Conservation (phyloP, 1,140 invertebrate genomes). For the Nebria ingens region DNA sequence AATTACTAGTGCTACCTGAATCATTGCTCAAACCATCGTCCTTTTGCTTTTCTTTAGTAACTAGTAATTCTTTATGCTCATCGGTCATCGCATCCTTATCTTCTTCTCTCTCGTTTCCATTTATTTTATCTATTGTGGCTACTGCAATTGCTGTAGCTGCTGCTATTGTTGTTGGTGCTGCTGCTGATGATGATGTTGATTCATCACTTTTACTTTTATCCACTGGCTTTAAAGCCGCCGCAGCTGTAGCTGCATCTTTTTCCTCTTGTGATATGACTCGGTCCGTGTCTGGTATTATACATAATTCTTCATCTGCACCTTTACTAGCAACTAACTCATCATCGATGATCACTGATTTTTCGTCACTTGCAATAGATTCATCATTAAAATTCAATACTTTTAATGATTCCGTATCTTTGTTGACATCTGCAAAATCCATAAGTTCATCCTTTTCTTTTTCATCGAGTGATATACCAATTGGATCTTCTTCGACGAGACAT, state of each 20-base stretch:
- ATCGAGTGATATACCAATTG: not conserved
- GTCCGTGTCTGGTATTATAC: slow-evolving; percentile 46
- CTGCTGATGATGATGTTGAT: not conserved
- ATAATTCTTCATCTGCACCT: slow-evolving; percentile 45
- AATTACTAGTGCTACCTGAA: too few relatives aligned
- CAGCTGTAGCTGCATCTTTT: slow-evolving; percentile 39
- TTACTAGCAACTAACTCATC: slow-evolving; percentile 24
- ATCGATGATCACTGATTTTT: slow-evolving; percentile 15
- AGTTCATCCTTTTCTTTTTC: slow-evolving; percentile 7
- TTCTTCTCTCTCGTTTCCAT: not conserved
- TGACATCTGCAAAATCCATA: not conserved
- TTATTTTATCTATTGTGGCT: too few relatives aligned
- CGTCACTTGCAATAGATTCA: slow-evolving; percentile 16
- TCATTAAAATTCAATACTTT: slow-evolving; percentile 11
- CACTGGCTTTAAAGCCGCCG: slow-evolving; percentile 23
- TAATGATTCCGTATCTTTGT: not conserved
- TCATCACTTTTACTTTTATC: too few relatives aligned
- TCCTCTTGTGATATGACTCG: slow-evolving; percentile 50
- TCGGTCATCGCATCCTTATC: too few relatives aligned
- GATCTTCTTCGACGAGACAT: slow-evolving; percentile 16
- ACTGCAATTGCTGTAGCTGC: not conserved
- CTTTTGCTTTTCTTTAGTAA: too few relatives aligned
- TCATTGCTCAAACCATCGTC: too few relatives aligned
- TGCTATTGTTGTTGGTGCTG: not conserved
- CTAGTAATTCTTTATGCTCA: too few relatives aligned